Evolutionary conservation across 2,888 invertebrate genomes (phyloP), one percentile per base, ranked within the genome.

Genomic region (Lepidocyrtinus sp.): DNA sequence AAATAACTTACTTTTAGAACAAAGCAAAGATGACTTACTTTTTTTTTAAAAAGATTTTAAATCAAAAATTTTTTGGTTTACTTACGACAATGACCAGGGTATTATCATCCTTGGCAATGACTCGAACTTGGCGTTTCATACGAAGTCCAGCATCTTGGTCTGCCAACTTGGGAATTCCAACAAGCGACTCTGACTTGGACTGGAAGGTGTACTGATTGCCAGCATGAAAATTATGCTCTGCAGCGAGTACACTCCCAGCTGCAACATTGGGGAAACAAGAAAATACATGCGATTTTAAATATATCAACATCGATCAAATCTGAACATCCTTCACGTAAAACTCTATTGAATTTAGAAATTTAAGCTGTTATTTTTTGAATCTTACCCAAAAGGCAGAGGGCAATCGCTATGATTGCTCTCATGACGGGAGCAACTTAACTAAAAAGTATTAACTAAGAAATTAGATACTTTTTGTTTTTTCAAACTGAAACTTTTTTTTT

Each of bases 351-450:
- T n/a, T n/a, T n/a, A n/a, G n/a, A n/a, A n/a, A n/a, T n/a, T n/a
- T n/a, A n/a, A n/a, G n/a, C n/a, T n/a, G n/a, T n/a, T n/a, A n/a
- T n/a, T n/a, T n/a, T n/a, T n/a, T n/a, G n/a, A n/a, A n/a, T 46
- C 72, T 78, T 78, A 78, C 77, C 77, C 77, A 78, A 67, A 46
- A 78, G 67, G 72, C 77, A 78, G 77, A 78, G 77, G 65, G 77
- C 77, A 65, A 78, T 67, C 77, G 77, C 72, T 9, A 50, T 46
- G 77, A 78, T 72, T 61, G 77, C 77, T 61, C 77, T 77, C 77
- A 77, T 77, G 46, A 71, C 65, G 62, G 76, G 71, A 77, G 71
- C 70, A 75, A 71, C 27, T 26, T 64, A 63, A 62, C 62, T 68
- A 36, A 61, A 46, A 73, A 67, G n/a, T n/a, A n/a, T n/a, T n/a